Evolutionary conservation across 2,113 vertebrate species (phyloP), one percentile per base, ranked within the genome.

Genomic region (Oreocharis arfaki): DNA sequence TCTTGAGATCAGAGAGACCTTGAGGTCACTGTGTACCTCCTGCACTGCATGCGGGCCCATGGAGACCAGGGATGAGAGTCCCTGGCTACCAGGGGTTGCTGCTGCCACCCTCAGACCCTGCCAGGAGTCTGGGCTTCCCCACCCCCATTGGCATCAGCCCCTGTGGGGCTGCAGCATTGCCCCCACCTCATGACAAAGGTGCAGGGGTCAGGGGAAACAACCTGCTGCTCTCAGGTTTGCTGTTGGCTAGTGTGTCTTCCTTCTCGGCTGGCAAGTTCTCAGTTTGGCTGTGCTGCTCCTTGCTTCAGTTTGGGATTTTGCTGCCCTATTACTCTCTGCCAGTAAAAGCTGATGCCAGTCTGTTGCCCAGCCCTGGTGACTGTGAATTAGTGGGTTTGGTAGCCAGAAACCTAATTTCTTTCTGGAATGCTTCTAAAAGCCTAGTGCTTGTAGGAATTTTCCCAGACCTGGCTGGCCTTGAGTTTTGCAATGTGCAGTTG

Each of bases 371-470:
- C n/a, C 37, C n/a, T 17, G 6, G 28, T 59, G 75, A 65, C n/a
- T 81, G n/a, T 37, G 69, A 84, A 60, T 9, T 61, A 52, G 18
- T 28, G 23, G 47, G 32, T 67, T 81, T 67, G 35, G 42, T 70
- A 89, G 77, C 81, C 69, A 87, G 77, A 77, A 90, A 60, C 52
- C 26, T 53, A 3, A 49, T 87, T 89, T 89, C 41, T 93, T 91
- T 56, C 53, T 75, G 60, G 68, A 75, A 47, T 42, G 59, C 65
- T 87, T 82, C 50, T 87, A 57, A 84, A 89, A 91, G 49, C 32
- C 49, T 73, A 10, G 28, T 41, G 39, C 59, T 92, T 1, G 0
- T 27, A 68, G 53, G 74, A 75, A 56, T 57, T 41, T 68, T 93
- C 74, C 89, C 74, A 87, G 91, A 78, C 74, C 86, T 86, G 71